A percentile compares a stretch with the other conserved stretches of the same genome.
These are phyloP conservation scores for Aleiodes alternator DNA, from an alignment of 2,888 invertebrate species.

Conservation along the genomic window DNA sequence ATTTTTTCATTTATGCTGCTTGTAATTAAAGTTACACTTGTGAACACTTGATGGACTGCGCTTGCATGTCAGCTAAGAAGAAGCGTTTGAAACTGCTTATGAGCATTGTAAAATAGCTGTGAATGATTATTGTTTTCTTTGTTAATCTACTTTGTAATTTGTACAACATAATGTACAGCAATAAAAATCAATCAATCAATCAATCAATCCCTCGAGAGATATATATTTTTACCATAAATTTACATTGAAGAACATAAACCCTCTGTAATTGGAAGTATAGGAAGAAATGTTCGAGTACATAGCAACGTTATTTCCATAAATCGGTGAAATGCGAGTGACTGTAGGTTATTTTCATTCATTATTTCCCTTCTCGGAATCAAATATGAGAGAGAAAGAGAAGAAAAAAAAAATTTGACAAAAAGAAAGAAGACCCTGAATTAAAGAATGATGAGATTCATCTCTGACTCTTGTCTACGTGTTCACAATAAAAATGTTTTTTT, in stretches of 20 bases:
- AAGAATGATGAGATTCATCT: conserved; percentile 15
- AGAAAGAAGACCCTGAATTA: conserved; percentile 25
- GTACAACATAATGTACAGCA: too few relatives aligned
- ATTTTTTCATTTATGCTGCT: too few relatives aligned
- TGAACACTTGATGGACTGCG: too few relatives aligned
- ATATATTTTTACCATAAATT: conserved; percentile 18
- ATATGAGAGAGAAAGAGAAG: not conserved
- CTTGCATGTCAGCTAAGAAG: too few relatives aligned
- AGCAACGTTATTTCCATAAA: not conserved
- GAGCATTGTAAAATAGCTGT: too few relatives aligned
- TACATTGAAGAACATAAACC: conserved; percentile 11
- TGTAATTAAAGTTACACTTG: too few relatives aligned
- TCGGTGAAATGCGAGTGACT: not conserved
- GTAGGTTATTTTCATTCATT: conserved; percentile 10
- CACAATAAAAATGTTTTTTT: conserved; percentile 7
- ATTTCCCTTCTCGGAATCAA: conserved; percentile 1
- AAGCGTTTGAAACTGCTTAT: too few relatives aligned
- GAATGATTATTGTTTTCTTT: too few relatives aligned
- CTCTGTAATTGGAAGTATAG: conserved; percentile 20
- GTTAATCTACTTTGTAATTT: too few relatives aligned
- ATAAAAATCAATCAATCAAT: too few relatives aligned
- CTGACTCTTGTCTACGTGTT: conserved; percentile 15
- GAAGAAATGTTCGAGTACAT: conserved; percentile 11
- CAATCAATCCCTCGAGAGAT: not conserved
- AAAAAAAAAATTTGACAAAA: conserved; percentile 18